A percentile compares a stretch with the other conserved stretches of the same genome.
phyloP scores from a whole-genome alignment of 2,797 vertebrate genomes.

The Tiaroga cobitis region DNA sequence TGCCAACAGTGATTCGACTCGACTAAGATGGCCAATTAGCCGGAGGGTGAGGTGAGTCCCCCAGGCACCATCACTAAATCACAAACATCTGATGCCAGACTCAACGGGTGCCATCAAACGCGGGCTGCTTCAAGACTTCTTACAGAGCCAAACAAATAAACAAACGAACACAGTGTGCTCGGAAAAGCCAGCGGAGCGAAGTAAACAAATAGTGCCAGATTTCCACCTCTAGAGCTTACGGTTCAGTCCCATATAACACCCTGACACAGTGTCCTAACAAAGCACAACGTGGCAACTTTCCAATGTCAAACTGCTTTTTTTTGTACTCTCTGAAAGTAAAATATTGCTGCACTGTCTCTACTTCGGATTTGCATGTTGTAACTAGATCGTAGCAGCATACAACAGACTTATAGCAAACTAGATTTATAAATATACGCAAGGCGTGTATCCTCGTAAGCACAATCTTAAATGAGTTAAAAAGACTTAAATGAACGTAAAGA shows the following conservation, averaged over 20 bases:
- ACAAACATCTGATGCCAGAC: constrained; percentile 30
- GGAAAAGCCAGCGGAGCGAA: background rate
- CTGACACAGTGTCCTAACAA: background rate
- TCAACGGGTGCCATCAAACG: constrained; percentile 7
- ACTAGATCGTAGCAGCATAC: background rate
- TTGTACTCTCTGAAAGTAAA: background rate
- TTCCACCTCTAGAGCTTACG: background rate
- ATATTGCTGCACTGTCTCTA: background rate
- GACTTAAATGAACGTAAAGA: background rate
- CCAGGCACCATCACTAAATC: constrained; percentile 23
- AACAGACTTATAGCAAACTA: background rate
- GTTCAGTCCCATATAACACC: background rate
- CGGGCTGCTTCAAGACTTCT: constrained; percentile 9
- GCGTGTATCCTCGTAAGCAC: background rate
- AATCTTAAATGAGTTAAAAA: background rate
- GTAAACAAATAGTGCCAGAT: background rate
- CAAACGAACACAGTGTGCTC: constrained; percentile 4
- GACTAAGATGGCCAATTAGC: constrained; percentile 20
- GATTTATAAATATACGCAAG: background rate
- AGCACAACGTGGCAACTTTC: background rate
- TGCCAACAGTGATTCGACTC: constrained; percentile 4
- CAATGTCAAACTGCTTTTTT: background rate
- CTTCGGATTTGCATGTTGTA: background rate
- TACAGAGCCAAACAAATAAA: constrained; percentile 26
- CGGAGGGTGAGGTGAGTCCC: constrained; percentile 3